Conservation (phyloP, 2,797 vertebrate genomes). For the Poecilia wingei region DNA sequence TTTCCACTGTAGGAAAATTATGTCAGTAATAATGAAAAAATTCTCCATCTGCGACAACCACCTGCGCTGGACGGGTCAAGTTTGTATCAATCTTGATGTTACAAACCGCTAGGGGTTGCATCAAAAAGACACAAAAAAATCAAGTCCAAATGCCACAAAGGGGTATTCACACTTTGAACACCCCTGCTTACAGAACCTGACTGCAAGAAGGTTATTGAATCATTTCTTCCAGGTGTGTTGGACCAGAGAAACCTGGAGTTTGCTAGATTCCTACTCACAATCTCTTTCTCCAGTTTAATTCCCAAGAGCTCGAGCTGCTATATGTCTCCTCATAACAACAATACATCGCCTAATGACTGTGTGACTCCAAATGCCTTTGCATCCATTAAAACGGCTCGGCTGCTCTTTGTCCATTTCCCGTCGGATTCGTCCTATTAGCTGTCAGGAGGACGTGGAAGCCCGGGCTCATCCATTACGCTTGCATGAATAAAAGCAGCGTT, state of each 20-base stretch:
- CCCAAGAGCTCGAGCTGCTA: not conserved
- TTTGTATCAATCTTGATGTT: no score
- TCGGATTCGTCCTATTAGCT: conserved; percentile 8
- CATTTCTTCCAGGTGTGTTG: not conserved
- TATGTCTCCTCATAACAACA: not conserved
- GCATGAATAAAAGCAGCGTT: conserved; percentile 19
- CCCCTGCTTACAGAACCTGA: not conserved
- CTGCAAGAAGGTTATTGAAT: not conserved
- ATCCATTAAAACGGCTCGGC: conserved; percentile 28
- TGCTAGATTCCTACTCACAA: not conserved
- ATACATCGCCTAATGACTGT: conserved; percentile 2
- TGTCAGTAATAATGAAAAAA: no score
- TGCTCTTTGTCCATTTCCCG: conserved; percentile 12
- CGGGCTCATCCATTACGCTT: conserved; percentile 7
- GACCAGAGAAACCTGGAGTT: not conserved
- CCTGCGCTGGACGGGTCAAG: no score
- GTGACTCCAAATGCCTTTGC: conserved; percentile 31
- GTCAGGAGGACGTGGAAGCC: conserved; percentile 1
- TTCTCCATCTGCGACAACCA: no score
- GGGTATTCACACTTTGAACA: no score
- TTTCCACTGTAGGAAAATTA: no score
- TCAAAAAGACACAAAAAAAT: no score
- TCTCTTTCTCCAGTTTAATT: not conserved
- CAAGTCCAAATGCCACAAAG: no score
- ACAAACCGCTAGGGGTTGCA: no score